Evolutionary conservation across 1,140 invertebrate genomes (phyloP).

Genomic region (Drosophila ironensis): DNA sequence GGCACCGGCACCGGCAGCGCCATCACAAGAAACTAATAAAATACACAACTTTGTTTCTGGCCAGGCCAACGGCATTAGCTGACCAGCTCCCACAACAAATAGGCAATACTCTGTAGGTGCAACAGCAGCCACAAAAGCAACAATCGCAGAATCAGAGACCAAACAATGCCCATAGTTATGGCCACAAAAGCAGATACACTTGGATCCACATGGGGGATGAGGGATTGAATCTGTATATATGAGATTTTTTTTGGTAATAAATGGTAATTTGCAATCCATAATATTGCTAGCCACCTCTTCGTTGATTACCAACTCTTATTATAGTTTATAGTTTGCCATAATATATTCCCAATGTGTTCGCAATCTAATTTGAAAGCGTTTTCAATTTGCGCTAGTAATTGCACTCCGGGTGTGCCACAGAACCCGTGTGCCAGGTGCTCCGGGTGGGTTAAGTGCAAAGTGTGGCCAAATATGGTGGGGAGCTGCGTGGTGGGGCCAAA

Average conservation of each 20-base stretch:
- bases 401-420: not conserved
- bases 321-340: too few species aligned
- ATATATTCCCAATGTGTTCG: too few species aligned
- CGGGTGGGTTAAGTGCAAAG: not conserved
- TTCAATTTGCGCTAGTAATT: not conserved
- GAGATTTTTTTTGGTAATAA: too few species aligned
- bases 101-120: too few species aligned
- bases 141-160: conserved; percentile 3
- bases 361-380: not conserved
- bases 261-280: too few species aligned
- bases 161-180: conserved; percentile 33
- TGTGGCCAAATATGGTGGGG: not conserved
- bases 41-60: conserved; percentile 31
- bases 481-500: not conserved
- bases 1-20: not conserved
- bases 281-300: too few species aligned
- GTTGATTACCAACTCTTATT: too few species aligned
- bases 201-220: conserved; percentile 6
- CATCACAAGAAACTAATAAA: conserved; percentile 60
- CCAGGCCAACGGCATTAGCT: conserved; percentile 55
- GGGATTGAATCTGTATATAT: too few species aligned
- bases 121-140: not conserved
- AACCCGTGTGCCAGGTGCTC: not conserved
- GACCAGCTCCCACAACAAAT: conserved; percentile 14
- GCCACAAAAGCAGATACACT: conserved; percentile 40